Evolutionary conservation across 92 coral and sea anemone genomes (phyloP).

Genomic region (Anthopleura xanthogrammica): DNA sequence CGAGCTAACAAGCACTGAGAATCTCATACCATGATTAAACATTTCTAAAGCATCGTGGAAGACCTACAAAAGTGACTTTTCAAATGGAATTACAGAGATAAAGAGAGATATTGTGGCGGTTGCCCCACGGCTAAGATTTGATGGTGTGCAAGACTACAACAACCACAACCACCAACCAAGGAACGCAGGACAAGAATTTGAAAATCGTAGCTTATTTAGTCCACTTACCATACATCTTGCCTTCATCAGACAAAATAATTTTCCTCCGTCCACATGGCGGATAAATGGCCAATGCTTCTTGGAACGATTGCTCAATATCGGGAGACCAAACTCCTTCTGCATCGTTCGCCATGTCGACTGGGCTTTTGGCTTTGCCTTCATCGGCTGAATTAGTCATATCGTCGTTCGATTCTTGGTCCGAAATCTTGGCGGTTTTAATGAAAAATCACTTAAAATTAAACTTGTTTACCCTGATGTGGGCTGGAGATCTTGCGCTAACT

Average conservation of each 20-base stretch:
- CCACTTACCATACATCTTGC: slow-evolving; percentile 98
- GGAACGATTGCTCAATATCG: slow-evolving; percentile 97
- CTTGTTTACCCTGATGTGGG: slow-evolving; percentile 29
- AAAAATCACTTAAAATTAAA: slow-evolving; percentile 32
- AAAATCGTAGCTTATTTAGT: slow-evolving; percentile 3
- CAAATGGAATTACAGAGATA: slow-evolving; percentile 12
- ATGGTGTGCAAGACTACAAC: slow-evolving; percentile 15
- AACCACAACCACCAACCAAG: slow-evolving; percentile 14
- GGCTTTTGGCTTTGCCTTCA: slow-evolving; percentile 90
- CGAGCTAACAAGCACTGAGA: slow-evolving; percentile 33
- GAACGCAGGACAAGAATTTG: slow-evolving; percentile 27
- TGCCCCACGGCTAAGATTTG: slow-evolving; percentile 26
- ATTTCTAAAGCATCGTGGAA: slow-evolving; percentile 9
- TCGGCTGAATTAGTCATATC: slow-evolving; percentile 93
- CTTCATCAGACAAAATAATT: slow-evolving; percentile 97
- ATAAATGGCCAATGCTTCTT: slow-evolving; percentile 96
- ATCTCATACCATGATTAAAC: slow-evolving; percentile 18
- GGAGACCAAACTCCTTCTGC: slow-evolving; percentile 99
- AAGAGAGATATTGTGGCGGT: not conserved
- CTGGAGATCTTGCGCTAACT: slow-evolving; percentile 33
- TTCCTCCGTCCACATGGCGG: slow-evolving; percentile 99
- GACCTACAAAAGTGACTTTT: slow-evolving; percentile 17
- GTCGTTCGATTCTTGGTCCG: slow-evolving; percentile 79
- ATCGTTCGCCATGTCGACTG: slow-evolving; percentile 99
- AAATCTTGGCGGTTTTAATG: slow-evolving; percentile 68